Conservation (phyloP, 2,797 vertebrate genomes). For the Gymnocypris eckloni region DNA sequence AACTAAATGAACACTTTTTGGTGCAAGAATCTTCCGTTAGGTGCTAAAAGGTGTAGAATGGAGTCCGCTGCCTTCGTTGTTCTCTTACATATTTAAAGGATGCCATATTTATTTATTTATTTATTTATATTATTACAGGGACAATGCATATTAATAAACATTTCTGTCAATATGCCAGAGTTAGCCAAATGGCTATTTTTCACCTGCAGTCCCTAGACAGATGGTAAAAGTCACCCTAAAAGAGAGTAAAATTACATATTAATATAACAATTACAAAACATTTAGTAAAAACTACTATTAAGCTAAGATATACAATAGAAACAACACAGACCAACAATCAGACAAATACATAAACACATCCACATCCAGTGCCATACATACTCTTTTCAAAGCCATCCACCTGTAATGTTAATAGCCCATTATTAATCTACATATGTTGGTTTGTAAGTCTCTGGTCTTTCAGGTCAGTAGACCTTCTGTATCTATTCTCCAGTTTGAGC, state of each 20-base stretch:
- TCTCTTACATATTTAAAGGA: not conserved
- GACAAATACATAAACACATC: too few species aligned
- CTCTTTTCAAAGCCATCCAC: not conserved
- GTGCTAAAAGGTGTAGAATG: not conserved
- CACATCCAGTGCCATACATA: not conserved
- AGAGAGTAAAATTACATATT: too few species aligned
- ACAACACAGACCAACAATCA: too few species aligned
- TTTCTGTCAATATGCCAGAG: too few species aligned
- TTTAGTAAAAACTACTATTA: too few species aligned
- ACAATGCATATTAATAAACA: too few species aligned
- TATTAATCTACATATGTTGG: slow-evolving; percentile 12
- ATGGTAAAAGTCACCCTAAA: too few species aligned
- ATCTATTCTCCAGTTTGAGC: not conserved
- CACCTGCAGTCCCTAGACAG: too few species aligned
- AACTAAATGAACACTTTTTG: not conserved
- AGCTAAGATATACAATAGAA: too few species aligned
- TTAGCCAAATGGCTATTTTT: too few species aligned
- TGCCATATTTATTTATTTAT: not conserved
- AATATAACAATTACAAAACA: too few species aligned
- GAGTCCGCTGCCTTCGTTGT: not conserved
- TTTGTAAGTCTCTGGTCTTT: not conserved
- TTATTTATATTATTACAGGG: too few species aligned
- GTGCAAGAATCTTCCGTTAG: not conserved
- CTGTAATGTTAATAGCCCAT: not conserved
- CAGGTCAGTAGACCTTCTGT: slow-evolving; percentile 14